phyloP scores from a whole-genome alignment of 2,797 vertebrate species.

The Cirrhinus mrigala region DNA sequence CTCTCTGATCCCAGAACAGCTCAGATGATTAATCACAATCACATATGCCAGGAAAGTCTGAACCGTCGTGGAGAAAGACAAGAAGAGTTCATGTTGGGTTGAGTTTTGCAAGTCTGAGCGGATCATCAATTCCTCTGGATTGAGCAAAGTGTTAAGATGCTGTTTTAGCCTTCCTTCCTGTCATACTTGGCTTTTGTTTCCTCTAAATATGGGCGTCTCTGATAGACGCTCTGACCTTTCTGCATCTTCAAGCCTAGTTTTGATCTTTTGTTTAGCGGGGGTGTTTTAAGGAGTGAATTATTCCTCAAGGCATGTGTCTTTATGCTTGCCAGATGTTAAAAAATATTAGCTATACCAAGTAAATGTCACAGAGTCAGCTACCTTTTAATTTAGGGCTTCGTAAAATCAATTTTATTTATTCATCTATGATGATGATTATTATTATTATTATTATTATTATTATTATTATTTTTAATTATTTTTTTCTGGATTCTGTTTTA shows the following conservation, averaged over 20 bases:
- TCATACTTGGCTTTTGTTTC: constrained; percentile 67
- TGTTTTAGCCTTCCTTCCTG: constrained; percentile 52
- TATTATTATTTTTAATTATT: no score
- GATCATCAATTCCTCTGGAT: not conserved
- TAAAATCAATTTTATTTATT: not conserved
- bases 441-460: no score
- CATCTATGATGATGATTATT: not conserved
- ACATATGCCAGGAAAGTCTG: not conserved
- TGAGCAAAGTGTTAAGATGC: constrained; percentile 7
- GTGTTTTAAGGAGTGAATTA: not conserved
- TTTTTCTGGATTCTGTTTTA: not conserved
- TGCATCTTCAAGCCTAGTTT: not conserved
- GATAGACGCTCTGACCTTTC: constrained; percentile 62
- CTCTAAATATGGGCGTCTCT: constrained; percentile 62
- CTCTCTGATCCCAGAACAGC: not conserved
- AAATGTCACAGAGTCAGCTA: not conserved
- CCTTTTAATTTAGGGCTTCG: no score
- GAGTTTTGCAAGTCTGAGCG: constrained; percentile 4
- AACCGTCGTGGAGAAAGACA: not conserved
- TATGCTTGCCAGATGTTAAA: not conserved
- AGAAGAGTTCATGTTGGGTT: not conserved
- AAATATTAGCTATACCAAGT: no score
- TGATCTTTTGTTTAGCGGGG: not conserved
- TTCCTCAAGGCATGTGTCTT: not conserved
- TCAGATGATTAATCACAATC: no score